Percentiles rank a stretch among this genome's conserved stretches.
These are phyloP conservation scores for Polyodon spathula DNA, from an alignment of 2,113 vertebrate species.

Conservation along the genomic window DNA sequence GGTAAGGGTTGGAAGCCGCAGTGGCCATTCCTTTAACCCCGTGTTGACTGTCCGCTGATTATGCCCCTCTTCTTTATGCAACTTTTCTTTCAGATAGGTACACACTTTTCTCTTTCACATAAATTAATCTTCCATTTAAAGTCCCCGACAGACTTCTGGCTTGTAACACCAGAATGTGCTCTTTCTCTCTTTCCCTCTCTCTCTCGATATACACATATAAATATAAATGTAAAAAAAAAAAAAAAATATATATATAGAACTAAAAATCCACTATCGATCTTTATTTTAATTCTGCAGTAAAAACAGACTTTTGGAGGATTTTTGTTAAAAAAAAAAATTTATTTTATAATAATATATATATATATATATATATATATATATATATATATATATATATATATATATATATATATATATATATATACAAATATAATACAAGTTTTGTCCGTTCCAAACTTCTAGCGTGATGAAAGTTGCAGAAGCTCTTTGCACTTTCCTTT, in stretches of 20 bases:
- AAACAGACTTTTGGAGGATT: neutral
- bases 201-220: too few species aligned
- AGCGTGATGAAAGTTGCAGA: slow-evolving; percentile 18
- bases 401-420: too few species aligned
- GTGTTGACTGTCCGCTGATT: slow-evolving; percentile 55
- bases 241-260: too few species aligned
- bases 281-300: too few species aligned
- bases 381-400: too few species aligned
- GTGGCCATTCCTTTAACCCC: slow-evolving; percentile 80
- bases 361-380: too few species aligned
- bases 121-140: slow-evolving; percentile 69
- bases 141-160: slow-evolving; percentile 38
- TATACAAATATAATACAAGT: slow-evolving; percentile 12
- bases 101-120: slow-evolving; percentile 60
- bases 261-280: too few species aligned
- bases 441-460: slow-evolving; percentile 51
- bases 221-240: too few species aligned
- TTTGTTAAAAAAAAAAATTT: neutral
- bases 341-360: too few species aligned
- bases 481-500: slow-evolving; percentile 41
- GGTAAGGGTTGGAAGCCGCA: slow-evolving; percentile 90
- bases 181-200: too few species aligned
- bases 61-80: slow-evolving; percentile 34
- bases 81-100: slow-evolving; percentile 51
- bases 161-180: slow-evolving; percentile 32